Evolutionary conservation across 2,113 vertebrate species (phyloP).

Genomic region (Pan troglodytes): NHGRI_mPanTro3-v2.1_pri NC_072407.2:107856001-107856500

Average conservation of each 20-base stretch:
- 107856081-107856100: not conserved
- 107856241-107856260: constrained; percentile 99
- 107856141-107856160: not conserved
- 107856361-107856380: constrained; percentile 98
- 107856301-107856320: constrained; percentile 99
- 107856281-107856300: constrained; percentile 99
- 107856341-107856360: constrained; percentile 96
- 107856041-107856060: not conserved
- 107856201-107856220: not conserved
- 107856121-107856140: not conserved
- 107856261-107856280: constrained; percentile 99
- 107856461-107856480: not conserved
- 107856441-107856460: not conserved
- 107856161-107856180: not conserved
- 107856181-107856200: not conserved
- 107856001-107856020: not conserved
- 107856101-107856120: constrained; percentile 10
- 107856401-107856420: constrained; percentile 96
- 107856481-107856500: constrained; percentile 15
- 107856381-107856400: constrained; percentile 98
- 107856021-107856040: not conserved
- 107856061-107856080: not conserved
- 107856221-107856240: constrained; percentile 69
- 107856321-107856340: constrained; percentile 97
- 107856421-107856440: constrained; percentile 92